A percentile compares a stretch with the other conserved stretches of the same genome.
Evolutionary conservation across 1,140 invertebrate species (phyloP).

Genomic region (Theocolax elegans): DNA sequence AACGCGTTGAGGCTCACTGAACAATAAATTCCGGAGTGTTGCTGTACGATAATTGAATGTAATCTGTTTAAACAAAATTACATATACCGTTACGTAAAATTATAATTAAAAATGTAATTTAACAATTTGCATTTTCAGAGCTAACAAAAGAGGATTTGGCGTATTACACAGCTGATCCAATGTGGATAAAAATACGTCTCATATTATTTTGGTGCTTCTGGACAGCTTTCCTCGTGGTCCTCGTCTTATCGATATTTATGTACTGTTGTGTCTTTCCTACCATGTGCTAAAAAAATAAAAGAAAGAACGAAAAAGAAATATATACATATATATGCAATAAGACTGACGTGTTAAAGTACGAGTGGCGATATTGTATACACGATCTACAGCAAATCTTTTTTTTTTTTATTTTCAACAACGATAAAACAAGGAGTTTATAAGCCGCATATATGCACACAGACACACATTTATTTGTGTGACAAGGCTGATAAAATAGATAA

Average conservation of each 20-base stretch:
- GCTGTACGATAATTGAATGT: too few relatives aligned
- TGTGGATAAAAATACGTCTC: conserved; percentile 54
- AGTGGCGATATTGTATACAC: too few relatives aligned
- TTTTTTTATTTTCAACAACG: too few relatives aligned
- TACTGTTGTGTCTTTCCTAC: conserved; percentile 45
- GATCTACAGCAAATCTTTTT: too few relatives aligned
- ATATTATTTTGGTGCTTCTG: conserved; percentile 58
- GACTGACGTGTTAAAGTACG: not conserved
- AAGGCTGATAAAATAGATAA: conserved; percentile 10
- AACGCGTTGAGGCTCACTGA: too few relatives aligned
- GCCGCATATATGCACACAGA: not conserved
- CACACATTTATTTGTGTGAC: not conserved
- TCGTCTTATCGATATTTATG: conserved; percentile 47
- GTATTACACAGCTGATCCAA: conserved; percentile 47
- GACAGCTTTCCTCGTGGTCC: conserved; percentile 45
- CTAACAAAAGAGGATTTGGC: conserved; percentile 43
- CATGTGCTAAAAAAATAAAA: conserved; percentile 14
- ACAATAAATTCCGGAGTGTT: too few relatives aligned
- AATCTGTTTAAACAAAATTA: too few relatives aligned
- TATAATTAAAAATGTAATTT: too few relatives aligned
- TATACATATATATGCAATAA: too few relatives aligned
- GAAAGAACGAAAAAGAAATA: too few relatives aligned
- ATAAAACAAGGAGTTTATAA: not conserved
- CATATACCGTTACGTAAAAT: too few relatives aligned
- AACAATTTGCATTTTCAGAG: conserved; percentile 48